Evolutionary conservation across 2,797 vertebrate genomes (phyloP).

Genomic region (Oceanodroma leucorhoa): DNA sequence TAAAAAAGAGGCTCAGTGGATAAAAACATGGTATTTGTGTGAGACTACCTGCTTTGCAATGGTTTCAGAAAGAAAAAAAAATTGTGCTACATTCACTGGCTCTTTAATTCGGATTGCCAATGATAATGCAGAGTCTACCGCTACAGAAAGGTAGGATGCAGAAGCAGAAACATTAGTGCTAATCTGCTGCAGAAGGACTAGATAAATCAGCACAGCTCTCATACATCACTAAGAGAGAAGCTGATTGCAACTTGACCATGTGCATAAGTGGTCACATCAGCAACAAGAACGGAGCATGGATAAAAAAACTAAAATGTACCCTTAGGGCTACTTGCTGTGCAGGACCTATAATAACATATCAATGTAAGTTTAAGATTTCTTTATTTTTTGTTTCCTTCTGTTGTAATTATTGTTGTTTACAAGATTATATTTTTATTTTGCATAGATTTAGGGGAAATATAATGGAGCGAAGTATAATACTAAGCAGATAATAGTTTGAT

Average conservation of each 20-base stretch:
- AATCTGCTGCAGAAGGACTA: slow-evolving; percentile 77
- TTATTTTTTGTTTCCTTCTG: slow-evolving; percentile 46
- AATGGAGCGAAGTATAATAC: slow-evolving; percentile 9
- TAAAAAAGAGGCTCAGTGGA: slow-evolving; percentile 39
- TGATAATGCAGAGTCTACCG: slow-evolving; percentile 68
- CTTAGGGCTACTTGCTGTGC: slow-evolving; percentile 68
- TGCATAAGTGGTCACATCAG: slow-evolving; percentile 78
- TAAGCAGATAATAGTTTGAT: slow-evolving; percentile 45
- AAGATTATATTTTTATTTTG: slow-evolving; percentile 44
- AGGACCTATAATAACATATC: slow-evolving; percentile 69
- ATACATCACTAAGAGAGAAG: slow-evolving; percentile 75
- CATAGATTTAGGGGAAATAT: slow-evolving; percentile 14
- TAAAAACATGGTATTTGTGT: slow-evolving; percentile 61
- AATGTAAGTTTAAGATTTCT: slow-evolving; percentile 77
- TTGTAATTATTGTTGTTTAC: slow-evolving; percentile 47
- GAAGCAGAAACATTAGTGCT: slow-evolving; percentile 78
- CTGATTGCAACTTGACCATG: slow-evolving; percentile 81
- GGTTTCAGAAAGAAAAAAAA: slow-evolving; percentile 75
- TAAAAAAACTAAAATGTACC: slow-evolving; percentile 71
- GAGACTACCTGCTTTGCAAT: slow-evolving; percentile 78
- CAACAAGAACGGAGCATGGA: slow-evolving; percentile 74
- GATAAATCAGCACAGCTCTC: slow-evolving; percentile 79
- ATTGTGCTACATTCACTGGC: slow-evolving; percentile 65
- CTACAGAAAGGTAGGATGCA: slow-evolving; percentile 75
- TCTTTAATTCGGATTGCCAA: slow-evolving; percentile 79